Evolutionary conservation across 2,888 invertebrate species (phyloP), one percentile per base, ranked within the genome.

Genomic region (Agonopterix heracliana): DNA sequence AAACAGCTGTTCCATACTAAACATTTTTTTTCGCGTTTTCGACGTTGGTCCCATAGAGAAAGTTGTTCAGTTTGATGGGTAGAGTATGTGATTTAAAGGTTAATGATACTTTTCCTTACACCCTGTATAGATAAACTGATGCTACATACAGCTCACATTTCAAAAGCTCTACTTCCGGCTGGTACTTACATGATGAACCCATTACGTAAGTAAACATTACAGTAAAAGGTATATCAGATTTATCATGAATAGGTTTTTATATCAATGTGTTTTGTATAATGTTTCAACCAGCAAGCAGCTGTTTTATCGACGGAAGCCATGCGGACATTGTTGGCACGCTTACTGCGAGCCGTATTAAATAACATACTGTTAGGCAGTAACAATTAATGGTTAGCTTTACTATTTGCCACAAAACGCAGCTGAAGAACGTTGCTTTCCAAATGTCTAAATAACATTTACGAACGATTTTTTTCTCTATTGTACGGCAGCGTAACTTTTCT

Each of bases 281-380:
- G 60, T 64, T 63, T 56, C 62, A 54, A 56, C 50, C 55, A 57
- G 64, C 70, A 68, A 57, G 64, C 70, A 68, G 74, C 66, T 72
- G 71, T 66, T 71, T 74, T 71, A 74, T 67, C 67, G 61, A 56
- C 60, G 64, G 63, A 70, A 71, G 64, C 68, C 67, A 69, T 64
- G 66, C 67, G 57, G 66, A 61, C 62, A 69, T 64, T 69, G 70
- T 65, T 71, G 70, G 70, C 72, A 71, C 63, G 64, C 68, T 63
- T 54, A 63, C 63, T 59, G 54, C 58, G 54, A 52, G 60, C 64
- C 59, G 53, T 67, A 72, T 74, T 72, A 64, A 73, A 72, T 71
- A 70, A 66, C 59, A 57, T 46, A 51, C 51, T 54, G 55, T 61
- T 56, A 61, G 59, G 55, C 57, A n/a, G 26, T 26, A 59, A 50